These are phyloP conservation scores for Drymodes brunneopygia DNA, from an alignment of 2,113 vertebrate genomes.

Conservation along the genomic window DNA sequence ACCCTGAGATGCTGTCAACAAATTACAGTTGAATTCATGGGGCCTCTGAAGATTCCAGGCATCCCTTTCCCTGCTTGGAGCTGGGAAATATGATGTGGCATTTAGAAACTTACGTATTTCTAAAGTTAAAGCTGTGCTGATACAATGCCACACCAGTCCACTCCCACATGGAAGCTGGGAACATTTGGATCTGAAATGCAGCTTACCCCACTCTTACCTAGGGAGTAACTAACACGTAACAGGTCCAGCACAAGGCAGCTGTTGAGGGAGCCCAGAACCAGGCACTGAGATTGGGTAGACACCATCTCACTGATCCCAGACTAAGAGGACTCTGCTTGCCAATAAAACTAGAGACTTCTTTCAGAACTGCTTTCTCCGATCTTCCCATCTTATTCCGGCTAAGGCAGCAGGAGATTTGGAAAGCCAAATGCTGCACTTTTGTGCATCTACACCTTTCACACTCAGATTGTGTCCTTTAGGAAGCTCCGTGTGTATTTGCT, in stretches of 20 bases:
- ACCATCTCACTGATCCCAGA: accelerated
- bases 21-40: accelerated
- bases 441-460: not conserved
- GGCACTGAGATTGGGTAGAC: not conserved
- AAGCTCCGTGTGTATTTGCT: not conserved
- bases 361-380: accelerated
- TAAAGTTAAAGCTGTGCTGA: not conserved
- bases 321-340: not conserved
- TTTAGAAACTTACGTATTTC: not conserved
- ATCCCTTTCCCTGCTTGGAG: not conserved
- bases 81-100: accelerated
- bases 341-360: not conserved
- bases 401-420: not conserved
- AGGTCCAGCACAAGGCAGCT: not conserved
- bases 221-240: accelerated
- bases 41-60: accelerated
- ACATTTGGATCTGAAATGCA: not conserved
- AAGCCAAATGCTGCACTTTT: not conserved
- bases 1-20: not conserved
- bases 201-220: not conserved
- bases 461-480: accelerated
- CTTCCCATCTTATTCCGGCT: not conserved
- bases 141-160: not conserved
- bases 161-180: not conserved
- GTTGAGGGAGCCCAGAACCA: not conserved